A percentile compares a stretch with the other conserved stretches of the same genome.
Evolutionary conservation across 2,797 vertebrate genomes (phyloP).

Genomic region (Sphaeramia orbicularis): DNA sequence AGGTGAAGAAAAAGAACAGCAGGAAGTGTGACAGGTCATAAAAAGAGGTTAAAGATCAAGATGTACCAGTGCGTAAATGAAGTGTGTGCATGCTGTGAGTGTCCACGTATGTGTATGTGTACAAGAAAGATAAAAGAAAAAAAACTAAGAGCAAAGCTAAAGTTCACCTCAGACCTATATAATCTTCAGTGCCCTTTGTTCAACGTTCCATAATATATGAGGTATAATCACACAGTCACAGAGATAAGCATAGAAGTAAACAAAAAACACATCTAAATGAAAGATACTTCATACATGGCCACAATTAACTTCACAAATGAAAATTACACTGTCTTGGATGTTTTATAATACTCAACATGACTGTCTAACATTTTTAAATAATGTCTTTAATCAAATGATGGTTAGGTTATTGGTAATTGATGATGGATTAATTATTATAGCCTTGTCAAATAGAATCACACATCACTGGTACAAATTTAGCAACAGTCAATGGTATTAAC

Average conservation of each 20-base stretch:
- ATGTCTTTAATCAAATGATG: background rate
- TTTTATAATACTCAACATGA: background rate
- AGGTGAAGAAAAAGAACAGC: conserved; percentile 2
- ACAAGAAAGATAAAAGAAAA: background rate
- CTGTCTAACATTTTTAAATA: background rate
- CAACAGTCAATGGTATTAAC: too few relatives aligned
- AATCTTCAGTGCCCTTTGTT: conserved; percentile 34
- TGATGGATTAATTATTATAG: background rate
- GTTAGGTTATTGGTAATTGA: background rate
- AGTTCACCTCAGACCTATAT: conserved; percentile 49
- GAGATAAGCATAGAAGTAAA: background rate
- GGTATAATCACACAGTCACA: background rate
- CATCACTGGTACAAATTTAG: too few relatives aligned
- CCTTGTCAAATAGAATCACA: background rate
- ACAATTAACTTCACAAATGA: background rate
- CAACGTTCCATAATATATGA: background rate
- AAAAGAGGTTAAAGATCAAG: conserved; percentile 18
- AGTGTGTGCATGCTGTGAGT: conserved; percentile 2
- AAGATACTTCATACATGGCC: background rate
- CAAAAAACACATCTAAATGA: too few relatives aligned
- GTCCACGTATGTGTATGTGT: background rate
- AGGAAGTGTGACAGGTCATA: conserved; percentile 31
- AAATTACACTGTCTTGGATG: background rate
- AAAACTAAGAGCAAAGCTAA: conserved; percentile 30
- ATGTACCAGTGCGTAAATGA: conserved; percentile 3